Percentiles rank a stretch among this genome's conserved stretches.
Conservation (phyloP, 2,888 invertebrate genomes). For the Torymus aiolomorphi region DNA sequence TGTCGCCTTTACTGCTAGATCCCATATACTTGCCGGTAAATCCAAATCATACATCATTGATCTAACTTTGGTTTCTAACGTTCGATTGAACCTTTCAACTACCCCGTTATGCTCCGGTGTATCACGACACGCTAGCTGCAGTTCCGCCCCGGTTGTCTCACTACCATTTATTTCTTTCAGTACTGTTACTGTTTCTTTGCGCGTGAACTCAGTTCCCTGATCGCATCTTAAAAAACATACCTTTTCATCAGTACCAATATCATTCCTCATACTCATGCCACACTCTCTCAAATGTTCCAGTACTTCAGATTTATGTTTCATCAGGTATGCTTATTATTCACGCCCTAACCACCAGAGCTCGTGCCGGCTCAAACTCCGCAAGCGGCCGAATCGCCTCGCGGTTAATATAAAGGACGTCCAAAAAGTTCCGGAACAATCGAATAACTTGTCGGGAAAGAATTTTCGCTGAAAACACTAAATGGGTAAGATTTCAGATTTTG, state of each 20-base stretch:
- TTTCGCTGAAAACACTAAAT: no score
- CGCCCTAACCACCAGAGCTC: no score
- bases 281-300: neutral
- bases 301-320: neutral
- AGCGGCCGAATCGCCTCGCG: no score
- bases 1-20: conserved; percentile 56
- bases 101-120: neutral
- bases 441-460: no score
- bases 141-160: neutral
- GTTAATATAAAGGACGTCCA: no score
- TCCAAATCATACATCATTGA: no score
- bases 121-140: neutral
- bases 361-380: no score
- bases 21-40: conserved; percentile 58
- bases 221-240: neutral
- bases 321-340: neutral
- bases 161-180: no score
- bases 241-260: neutral
- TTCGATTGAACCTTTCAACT: neutral
- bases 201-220: neutral
- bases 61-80: no score
- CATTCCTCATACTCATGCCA: neutral
- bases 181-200: neutral
- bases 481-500: no score
- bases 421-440: no score